phyloP scores from a whole-genome alignment of 1,140 invertebrate species.

The Cotesia glomerata region DNA sequence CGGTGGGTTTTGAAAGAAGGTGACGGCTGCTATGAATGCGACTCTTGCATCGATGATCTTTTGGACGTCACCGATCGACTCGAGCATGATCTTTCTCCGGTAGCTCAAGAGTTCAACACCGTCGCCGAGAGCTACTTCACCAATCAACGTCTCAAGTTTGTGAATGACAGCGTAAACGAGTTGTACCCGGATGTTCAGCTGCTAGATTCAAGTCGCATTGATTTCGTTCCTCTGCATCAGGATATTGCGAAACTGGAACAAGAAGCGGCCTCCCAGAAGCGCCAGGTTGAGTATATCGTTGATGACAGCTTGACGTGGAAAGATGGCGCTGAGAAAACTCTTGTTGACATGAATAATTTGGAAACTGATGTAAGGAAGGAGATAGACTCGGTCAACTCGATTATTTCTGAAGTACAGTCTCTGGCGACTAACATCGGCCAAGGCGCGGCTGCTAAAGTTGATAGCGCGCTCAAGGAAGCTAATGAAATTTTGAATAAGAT shows the following conservation, averaged over 20 bases:
- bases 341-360: constrained; percentile 65
- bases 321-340: constrained; percentile 63
- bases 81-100: constrained; percentile 67
- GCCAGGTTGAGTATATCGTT: constrained; percentile 63
- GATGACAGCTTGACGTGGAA: constrained; percentile 64
- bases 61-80: constrained; percentile 87
- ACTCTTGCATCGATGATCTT: constrained; percentile 86
- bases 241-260: constrained; percentile 68
- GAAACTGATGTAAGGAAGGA: constrained; percentile 63
- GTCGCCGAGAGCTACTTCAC: constrained; percentile 81
- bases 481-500: constrained; percentile 74
- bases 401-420: constrained; percentile 72
- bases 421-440: constrained; percentile 72
- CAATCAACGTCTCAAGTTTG: constrained; percentile 73
- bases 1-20: constrained; percentile 75
- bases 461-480: constrained; percentile 77
- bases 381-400: constrained; percentile 62
- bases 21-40: constrained; percentile 81
- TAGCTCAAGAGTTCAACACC: constrained; percentile 73
- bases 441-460: constrained; percentile 74
- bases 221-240: constrained; percentile 68
- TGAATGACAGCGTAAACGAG: constrained; percentile 72
- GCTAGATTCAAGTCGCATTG: constrained; percentile 71
- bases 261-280: constrained; percentile 65
- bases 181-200: constrained; percentile 71